Conservation (phyloP, 2,113 vertebrate genomes). For the Ramphastos sulfuratus region DNA sequence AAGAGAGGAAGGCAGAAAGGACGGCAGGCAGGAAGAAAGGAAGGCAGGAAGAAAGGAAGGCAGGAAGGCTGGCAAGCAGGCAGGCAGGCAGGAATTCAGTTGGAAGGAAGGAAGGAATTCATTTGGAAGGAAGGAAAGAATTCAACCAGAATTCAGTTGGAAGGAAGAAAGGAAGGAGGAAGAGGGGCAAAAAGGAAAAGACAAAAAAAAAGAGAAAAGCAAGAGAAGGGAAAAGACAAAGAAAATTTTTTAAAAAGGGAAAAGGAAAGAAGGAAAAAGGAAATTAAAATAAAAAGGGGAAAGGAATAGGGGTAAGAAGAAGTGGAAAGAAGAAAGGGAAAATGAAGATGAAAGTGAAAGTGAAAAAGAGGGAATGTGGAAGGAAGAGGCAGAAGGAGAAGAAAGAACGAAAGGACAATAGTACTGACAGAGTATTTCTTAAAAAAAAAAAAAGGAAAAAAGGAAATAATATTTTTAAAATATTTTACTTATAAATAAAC, state of each 20-base stretch:
- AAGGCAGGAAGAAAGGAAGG: no score
- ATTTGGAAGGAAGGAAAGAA: no score
- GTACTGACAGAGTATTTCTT: background rate
- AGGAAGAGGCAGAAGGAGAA: background rate
- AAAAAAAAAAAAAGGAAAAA: background rate
- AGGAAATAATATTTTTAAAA: background rate
- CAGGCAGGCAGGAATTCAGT: no score
- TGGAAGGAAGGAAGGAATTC: background rate
- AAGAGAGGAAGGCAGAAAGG: fast-evolving
- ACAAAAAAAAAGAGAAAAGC: no score
- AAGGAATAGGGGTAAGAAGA: background rate
- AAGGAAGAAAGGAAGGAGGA: background rate
- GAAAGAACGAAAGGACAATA: background rate
- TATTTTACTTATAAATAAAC: background rate
- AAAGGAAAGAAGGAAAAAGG: no score
- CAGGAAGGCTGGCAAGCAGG: background rate
- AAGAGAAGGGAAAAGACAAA: no score
- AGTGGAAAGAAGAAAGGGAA: background rate
- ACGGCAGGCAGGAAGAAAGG: background rate
- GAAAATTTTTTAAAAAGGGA: no score
- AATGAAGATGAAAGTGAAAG: background rate
- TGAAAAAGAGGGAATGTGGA: background rate
- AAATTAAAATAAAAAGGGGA: no score
- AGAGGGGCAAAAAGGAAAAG: no score
- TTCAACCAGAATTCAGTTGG: no score